These are phyloP conservation scores for Drosophila glabriapex DNA, from an alignment of 2,888 invertebrate species.

Conservation along the genomic window DNA sequence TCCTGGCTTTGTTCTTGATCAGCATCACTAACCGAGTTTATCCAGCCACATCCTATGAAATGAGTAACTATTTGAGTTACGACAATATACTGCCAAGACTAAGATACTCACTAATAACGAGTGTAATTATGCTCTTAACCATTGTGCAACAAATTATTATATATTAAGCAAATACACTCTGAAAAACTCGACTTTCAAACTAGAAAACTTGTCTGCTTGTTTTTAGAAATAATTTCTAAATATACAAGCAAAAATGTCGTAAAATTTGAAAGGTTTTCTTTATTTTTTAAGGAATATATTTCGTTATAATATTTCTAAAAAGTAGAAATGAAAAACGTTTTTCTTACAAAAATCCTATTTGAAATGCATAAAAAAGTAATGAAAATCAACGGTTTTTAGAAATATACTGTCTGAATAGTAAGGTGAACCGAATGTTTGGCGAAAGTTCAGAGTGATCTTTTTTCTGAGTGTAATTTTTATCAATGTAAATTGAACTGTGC, in stretches of 20 bases:
- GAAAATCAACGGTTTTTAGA: neutral
- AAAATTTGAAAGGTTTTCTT: neutral
- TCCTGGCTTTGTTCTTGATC: neutral
- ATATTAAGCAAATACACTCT: neutral
- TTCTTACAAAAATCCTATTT: neutral
- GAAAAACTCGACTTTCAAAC: neutral
- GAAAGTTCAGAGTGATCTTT: neutral
- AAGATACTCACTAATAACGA: neutral
- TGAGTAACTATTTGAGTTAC: neutral
- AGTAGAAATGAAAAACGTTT: fast-evolving
- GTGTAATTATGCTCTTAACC: neutral
- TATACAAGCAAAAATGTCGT: neutral
- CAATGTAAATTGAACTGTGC: neutral
- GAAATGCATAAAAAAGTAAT: neutral
- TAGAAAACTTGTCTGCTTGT: neutral
- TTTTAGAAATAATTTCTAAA: neutral
- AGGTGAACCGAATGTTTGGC: neutral
- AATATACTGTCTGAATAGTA: neutral
- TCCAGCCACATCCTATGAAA: neutral
- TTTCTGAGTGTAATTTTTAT: too few relatives aligned
- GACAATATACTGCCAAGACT: neutral
- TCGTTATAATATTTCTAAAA: neutral
- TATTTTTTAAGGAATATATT: neutral
- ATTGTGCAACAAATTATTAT: neutral
- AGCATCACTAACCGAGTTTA: neutral